These are phyloP conservation scores for Ictalurus punctatus DNA, from an alignment of 2,113 vertebrate species.

Conservation along the genomic window DNA sequence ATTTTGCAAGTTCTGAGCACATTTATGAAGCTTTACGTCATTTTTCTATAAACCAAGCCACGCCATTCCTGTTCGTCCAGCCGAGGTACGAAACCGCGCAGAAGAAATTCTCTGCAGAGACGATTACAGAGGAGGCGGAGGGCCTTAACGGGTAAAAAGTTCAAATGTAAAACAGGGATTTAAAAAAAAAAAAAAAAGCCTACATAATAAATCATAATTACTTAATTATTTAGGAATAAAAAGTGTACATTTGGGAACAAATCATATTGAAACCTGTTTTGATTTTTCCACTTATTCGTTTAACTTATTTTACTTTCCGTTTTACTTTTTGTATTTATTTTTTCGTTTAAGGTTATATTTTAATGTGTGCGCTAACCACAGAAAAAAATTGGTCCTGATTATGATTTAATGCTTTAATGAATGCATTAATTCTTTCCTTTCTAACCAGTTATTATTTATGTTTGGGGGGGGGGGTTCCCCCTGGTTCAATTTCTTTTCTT, in stretches of 20 bases:
- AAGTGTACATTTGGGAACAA: background rate
- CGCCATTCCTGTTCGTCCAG: background rate
- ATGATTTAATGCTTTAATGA: background rate
- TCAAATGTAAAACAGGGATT: background rate
- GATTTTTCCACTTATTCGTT: background rate
- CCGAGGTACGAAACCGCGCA: background rate
- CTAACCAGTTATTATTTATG: background rate
- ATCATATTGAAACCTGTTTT: background rate
- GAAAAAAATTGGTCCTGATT: background rate
- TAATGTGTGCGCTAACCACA: background rate
- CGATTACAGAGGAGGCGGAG: background rate
- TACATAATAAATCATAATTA: background rate
- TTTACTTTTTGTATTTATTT: background rate
- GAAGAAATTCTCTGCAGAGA: background rate
- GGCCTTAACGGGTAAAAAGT: background rate
- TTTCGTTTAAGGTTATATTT: background rate
- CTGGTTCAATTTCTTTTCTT: background rate
- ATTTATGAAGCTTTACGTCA: background rate
- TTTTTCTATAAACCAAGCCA: background rate
- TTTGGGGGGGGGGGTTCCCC: background rate
- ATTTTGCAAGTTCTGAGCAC: background rate
- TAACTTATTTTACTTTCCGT: background rate
- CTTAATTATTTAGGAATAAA: background rate
- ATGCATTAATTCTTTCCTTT: background rate
- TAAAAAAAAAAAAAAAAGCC: too few relatives aligned